Conservation (phyloP, 2,113 vertebrate species). For the Rutilus rutilus region DNA sequence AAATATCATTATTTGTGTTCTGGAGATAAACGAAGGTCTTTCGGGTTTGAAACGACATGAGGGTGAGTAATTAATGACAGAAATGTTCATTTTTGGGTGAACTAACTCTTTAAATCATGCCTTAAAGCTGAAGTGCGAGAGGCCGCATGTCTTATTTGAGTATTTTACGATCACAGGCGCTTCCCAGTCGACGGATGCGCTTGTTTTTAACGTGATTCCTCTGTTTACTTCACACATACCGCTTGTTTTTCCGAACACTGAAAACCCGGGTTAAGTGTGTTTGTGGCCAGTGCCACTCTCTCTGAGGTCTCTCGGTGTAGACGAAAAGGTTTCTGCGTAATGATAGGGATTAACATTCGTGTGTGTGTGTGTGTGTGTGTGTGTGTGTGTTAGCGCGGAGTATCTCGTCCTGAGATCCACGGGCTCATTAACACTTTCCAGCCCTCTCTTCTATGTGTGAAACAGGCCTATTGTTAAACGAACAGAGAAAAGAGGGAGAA, state of each 20-base stretch:
- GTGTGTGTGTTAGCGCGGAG: background rate
- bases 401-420: slow-evolving; percentile 34
- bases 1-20: too few species aligned
- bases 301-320: slow-evolving; percentile 26
- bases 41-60: too few species aligned
- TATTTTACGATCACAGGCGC: background rate
- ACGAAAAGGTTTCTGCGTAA: slow-evolving; percentile 25
- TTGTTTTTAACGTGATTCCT: slow-evolving; percentile 39
- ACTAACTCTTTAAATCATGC: too few species aligned
- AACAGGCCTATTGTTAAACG: slow-evolving; percentile 56
- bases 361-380: background rate
- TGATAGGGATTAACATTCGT: slow-evolving; percentile 24
- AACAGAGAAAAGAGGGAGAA: slow-evolving; percentile 44
- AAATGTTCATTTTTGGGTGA: too few species aligned
- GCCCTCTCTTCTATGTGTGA: slow-evolving; percentile 50
- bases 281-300: slow-evolving; percentile 22
- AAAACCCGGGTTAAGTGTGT: slow-evolving; percentile 38
- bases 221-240: slow-evolving; percentile 49
- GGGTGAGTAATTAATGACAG: too few species aligned
- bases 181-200: background rate
- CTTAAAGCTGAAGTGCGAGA: background rate
- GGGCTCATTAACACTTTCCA: slow-evolving; percentile 55
- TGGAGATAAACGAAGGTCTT: too few species aligned
- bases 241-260: slow-evolving; percentile 19
- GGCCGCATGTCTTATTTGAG: background rate